A percentile compares a stretch with the other conserved stretches of the same genome.
phyloP scores from a whole-genome alignment of 2,888 invertebrate genomes.

The Odontocolon sp. region DNA sequence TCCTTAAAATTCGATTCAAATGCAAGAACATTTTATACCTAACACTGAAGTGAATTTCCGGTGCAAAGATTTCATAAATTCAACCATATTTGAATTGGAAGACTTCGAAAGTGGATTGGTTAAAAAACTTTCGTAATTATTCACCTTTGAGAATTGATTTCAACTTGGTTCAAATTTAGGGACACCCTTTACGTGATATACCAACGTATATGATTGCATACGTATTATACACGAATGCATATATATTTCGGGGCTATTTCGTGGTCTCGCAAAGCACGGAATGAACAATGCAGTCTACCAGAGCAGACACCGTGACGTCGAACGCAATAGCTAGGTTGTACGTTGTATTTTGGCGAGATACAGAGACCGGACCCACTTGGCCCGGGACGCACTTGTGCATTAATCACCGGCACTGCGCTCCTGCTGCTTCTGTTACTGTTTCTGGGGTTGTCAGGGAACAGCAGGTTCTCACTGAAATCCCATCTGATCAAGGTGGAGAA shows the following conservation, averaged over 20 bases:
- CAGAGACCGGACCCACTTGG: slow-evolving; percentile 22
- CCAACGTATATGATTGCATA: too few species aligned
- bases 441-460: slow-evolving; percentile 10
- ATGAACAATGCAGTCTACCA: slow-evolving; percentile 67
- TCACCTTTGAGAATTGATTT: too few species aligned
- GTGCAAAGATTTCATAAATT: too few species aligned
- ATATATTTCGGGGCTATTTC: slow-evolving; percentile 59
- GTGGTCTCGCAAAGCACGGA: slow-evolving; percentile 51
- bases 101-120: too few species aligned
- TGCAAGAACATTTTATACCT: too few species aligned
- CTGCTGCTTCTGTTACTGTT: slow-evolving; percentile 39
- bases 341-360: slow-evolving; percentile 47
- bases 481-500: background rate
- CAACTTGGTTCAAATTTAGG: too few species aligned
- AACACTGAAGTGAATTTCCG: too few species aligned
- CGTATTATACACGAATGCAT: background rate
- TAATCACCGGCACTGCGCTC: slow-evolving; percentile 59
- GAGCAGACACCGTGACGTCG: slow-evolving; percentile 70
- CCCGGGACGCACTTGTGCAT: slow-evolving; percentile 48
- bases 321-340: slow-evolving; percentile 56
- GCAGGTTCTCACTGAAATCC: slow-evolving; percentile 23
- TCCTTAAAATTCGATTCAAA: slow-evolving; percentile 7
- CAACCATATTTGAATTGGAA: too few species aligned
- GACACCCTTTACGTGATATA: too few species aligned
- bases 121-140: too few species aligned